Evolutionary conservation across 2,888 invertebrate species (phyloP), one percentile per base, ranked within the genome.

Genomic region (Acanthoscelides obtectus): DNA sequence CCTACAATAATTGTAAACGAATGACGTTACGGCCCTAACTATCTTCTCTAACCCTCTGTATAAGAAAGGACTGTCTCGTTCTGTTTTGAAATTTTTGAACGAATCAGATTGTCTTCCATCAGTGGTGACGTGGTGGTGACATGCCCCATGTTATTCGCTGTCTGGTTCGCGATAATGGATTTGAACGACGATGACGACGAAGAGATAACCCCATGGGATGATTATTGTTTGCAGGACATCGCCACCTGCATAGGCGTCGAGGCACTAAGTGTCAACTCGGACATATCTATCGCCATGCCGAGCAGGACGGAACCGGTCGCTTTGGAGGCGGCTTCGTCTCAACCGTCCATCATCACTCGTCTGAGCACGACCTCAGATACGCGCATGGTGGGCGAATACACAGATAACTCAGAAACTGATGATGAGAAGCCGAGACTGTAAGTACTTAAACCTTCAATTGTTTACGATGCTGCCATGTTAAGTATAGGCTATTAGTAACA

Each of bases 401-500:
- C 94, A 6, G 93, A 94, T 86, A 90, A 92, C 22, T 92, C 92
- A 73, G 94, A 94, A 85, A 94, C 94, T 72, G 94, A 94, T 76
- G 90, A 88, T 19, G 94, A 93, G 80, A 92, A 91, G 83, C 45
- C 5, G 17, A 17, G 45, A 45, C 17, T 45, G 45, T 45, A 45
- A 45, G 45, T 45, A 12, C 12, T 12, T 12, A n/a, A n/a, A n/a
- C n/a, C n/a, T n/a, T n/a, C n/a, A n/a, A n/a, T n/a, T n/a, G n/a
- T n/a, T n/a, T n/a, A n/a, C n/a, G n/a, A n/a, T n/a, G n/a, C n/a
- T n/a, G n/a, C n/a, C n/a, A n/a, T n/a, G n/a, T n/a, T n/a, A n/a
- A n/a, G n/a, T n/a, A n/a, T n/a, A n/a, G n/a, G n/a, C n/a, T n/a
- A n/a, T n/a, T n/a, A n/a, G n/a, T n/a, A n/a, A n/a, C n/a, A n/a